Base-by-base conservation (phyloP, 2,888 invertebrate species). In the Cancer borealis region DNA sequence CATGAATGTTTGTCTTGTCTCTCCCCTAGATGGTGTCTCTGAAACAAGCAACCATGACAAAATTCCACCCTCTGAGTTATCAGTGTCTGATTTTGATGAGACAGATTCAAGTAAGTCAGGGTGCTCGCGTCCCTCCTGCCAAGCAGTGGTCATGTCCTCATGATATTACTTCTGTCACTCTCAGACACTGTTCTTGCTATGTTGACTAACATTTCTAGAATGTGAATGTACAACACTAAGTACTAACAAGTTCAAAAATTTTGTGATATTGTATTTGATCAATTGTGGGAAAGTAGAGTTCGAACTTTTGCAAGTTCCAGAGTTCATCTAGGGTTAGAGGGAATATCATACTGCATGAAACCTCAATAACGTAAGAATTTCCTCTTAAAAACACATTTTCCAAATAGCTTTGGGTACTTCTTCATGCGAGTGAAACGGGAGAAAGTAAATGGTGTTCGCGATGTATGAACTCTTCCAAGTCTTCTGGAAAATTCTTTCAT, bases 31-130 rank as follows among this genome's bases (percentile, higher is more conserved):
- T 95, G 95, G 93, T 95, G 95, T 73, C 92, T 93, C 95, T 84
- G 95, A 95, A 93, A 88, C 92, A 92, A 89, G 93, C 93, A 92
- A 93, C 93, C 93, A 93, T 95, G 95, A 93, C 95, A 95, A 93
- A 88, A 93, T 89, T 79, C 93, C 93, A 93, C 89, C 95, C 93
- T 91, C 95, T 88, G 95, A 95, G 79, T 93, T 92, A 91, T 95
- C 93, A 92, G 93, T 93, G 95, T 95, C 95, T 93, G 95, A 93
- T 79, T 54, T 88, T 93, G 94, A 92, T 92, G 93, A 95, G 91
- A 93, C 88, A 87, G 54, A 93, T 91, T 95, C 95, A 95, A 95
- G 95, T 95, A 95, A 95, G 95, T 95, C 95, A 93, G 95, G 95
- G 93, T 93, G 93, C 89, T 95, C 93, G 91, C 91, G 91, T 94